Evolutionary conservation across 2,113 vertebrate species (phyloP).

Genomic region (Arothron firmamentum): DNA sequence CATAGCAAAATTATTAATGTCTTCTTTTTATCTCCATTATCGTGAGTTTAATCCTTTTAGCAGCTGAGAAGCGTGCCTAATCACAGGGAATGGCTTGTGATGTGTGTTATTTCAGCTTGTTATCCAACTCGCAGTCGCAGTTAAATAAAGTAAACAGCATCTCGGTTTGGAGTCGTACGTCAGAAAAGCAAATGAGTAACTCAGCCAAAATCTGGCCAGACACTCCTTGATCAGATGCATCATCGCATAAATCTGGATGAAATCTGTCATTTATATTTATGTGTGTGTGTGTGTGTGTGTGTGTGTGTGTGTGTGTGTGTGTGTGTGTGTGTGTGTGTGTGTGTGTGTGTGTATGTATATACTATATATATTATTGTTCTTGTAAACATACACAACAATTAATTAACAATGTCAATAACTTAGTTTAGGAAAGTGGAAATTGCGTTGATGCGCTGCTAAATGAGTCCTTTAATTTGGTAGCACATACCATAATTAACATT

Average conservation of each 20-base stretch:
- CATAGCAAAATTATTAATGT: conserved; percentile 74
- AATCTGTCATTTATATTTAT: no score
- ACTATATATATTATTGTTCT: background rate
- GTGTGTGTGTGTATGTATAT: no score
- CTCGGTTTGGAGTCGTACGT: conserved; percentile 12
- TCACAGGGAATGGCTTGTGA: conserved; percentile 62
- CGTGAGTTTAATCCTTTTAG: conserved; percentile 73
- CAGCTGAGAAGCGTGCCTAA: conserved; percentile 67
- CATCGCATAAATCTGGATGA: no score
- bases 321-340: no score
- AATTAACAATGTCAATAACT: no score
- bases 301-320: no score
- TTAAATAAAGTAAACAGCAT: conserved; percentile 47
- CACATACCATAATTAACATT: background rate
- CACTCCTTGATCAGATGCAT: no score
- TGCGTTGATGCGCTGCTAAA: no score
- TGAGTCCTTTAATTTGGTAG: background rate
- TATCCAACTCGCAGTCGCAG: conserved; percentile 57
- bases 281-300: no score
- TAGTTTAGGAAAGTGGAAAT: no score
- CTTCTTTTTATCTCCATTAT: conserved; percentile 73
- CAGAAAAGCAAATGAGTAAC: conserved; percentile 1
- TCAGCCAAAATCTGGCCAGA: conserved; percentile 7
- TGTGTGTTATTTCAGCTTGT: conserved; percentile 61
- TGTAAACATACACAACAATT: no score